These are phyloP conservation scores for Drosophila incognita DNA, from an alignment of 2,888 invertebrate species.

Conservation along the genomic window DNA sequence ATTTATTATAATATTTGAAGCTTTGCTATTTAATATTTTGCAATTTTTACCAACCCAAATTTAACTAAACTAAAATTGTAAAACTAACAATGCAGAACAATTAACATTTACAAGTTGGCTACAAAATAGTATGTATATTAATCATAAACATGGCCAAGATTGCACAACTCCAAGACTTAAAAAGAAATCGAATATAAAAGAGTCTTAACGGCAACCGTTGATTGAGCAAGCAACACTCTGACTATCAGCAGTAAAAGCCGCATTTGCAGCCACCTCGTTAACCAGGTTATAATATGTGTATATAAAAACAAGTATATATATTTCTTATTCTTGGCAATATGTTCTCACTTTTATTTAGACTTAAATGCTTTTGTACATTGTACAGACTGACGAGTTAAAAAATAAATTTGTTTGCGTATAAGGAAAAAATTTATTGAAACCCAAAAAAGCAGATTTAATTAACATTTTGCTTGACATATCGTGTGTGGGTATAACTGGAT, in stretches of 20 bases:
- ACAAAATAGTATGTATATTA: not conserved
- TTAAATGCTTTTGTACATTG: not conserved
- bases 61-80: not conserved
- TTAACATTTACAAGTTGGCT: not conserved
- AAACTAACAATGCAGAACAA: not conserved
- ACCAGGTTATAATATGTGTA: constrained; percentile 27
- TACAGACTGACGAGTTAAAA: not conserved
- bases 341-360: constrained; percentile 29
- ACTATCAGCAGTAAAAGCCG: constrained; percentile 5
- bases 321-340: constrained; percentile 12
- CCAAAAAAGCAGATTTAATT: constrained; percentile 42
- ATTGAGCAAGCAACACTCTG: constrained; percentile 42
- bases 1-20: not conserved
- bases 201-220: constrained; percentile 8
- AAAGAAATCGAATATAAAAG: constrained; percentile 43
- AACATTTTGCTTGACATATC: constrained; percentile 18
- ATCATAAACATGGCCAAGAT: not conserved
- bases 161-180: constrained; percentile 30
- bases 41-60: not conserved
- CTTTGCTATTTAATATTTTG: not conserved
- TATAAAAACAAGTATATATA: not conserved
- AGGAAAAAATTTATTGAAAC: constrained; percentile 43
- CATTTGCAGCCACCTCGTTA: constrained; percentile 19
- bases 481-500: constrained; percentile 8
- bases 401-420: constrained; percentile 1